Evolutionary conservation across 2,113 vertebrate genomes (phyloP).

Genomic region (Coryphaenoides rupestris): DNA sequence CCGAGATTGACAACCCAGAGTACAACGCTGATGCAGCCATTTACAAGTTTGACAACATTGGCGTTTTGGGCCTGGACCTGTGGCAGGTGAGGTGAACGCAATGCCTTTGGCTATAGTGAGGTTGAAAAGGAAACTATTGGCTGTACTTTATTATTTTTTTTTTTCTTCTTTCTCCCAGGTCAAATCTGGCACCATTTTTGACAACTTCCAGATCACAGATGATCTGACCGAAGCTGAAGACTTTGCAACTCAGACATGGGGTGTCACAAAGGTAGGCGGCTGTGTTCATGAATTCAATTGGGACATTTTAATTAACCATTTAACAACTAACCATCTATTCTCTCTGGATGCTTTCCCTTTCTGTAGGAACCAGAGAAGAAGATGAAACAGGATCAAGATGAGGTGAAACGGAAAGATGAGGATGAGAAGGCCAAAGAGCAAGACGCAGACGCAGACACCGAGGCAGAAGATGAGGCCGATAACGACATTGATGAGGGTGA

Average conservation of each 20-base stretch:
- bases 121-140: background rate
- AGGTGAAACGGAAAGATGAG: constrained; percentile 65
- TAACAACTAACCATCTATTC: too few relatives aligned
- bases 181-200: constrained; percentile 85
- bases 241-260: constrained; percentile 79
- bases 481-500: constrained; percentile 35
- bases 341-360: background rate
- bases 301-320: background rate
- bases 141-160: background rate
- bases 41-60: constrained; percentile 78
- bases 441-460: constrained; percentile 32
- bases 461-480: background rate
- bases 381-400: constrained; percentile 72
- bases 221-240: constrained; percentile 79
- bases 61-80: constrained; percentile 80
- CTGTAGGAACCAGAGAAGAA: constrained; percentile 68
- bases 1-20: constrained; percentile 76
- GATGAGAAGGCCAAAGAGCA: constrained; percentile 73
- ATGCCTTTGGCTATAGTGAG: background rate
- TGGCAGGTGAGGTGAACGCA: constrained; percentile 79
- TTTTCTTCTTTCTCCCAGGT: constrained; percentile 61
- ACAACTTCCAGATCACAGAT: constrained; percentile 82
- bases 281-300: background rate
- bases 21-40: constrained; percentile 68
- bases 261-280: constrained; percentile 72